Evolutionary conservation across 2,113 vertebrate species (phyloP).

Genomic region (Thamnophis sirtalis): DNA sequence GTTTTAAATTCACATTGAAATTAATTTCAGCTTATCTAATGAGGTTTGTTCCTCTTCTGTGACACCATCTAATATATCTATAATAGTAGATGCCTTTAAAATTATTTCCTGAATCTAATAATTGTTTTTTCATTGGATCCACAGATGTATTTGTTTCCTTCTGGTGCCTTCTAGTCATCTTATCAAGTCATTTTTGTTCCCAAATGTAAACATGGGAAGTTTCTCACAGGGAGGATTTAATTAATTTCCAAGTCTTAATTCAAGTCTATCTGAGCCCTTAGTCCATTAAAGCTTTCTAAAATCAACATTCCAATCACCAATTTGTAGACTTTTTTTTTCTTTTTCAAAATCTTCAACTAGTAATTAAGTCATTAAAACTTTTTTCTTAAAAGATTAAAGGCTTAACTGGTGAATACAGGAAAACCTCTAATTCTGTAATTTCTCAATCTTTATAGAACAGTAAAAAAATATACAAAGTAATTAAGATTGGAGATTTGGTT

Average conservation of each 20-base stretch:
- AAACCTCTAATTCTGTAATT: background rate
- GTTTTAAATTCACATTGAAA: background rate
- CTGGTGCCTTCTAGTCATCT: background rate
- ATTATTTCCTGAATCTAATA: background rate
- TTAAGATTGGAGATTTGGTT: background rate
- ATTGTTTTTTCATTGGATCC: background rate
- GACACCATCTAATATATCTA: background rate
- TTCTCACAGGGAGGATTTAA: background rate
- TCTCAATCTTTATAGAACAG: background rate
- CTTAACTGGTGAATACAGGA: background rate
- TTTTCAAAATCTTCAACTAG: background rate
- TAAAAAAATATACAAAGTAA: background rate
- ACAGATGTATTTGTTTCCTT: background rate
- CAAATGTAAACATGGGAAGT: background rate
- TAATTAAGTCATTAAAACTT: background rate
- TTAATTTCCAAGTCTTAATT: background rate
- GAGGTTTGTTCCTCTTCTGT: background rate
- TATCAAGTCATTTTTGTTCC: background rate
- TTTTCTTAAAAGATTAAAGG: background rate
- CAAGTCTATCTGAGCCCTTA: background rate
- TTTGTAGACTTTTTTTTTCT: background rate
- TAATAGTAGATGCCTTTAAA: background rate
- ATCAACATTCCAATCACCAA: background rate
- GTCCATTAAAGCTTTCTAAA: background rate
- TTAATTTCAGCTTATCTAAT: background rate